Base-by-base conservation (phyloP, 2,888 invertebrate genomes). In the Pardosa pseudoannulata region DNA sequence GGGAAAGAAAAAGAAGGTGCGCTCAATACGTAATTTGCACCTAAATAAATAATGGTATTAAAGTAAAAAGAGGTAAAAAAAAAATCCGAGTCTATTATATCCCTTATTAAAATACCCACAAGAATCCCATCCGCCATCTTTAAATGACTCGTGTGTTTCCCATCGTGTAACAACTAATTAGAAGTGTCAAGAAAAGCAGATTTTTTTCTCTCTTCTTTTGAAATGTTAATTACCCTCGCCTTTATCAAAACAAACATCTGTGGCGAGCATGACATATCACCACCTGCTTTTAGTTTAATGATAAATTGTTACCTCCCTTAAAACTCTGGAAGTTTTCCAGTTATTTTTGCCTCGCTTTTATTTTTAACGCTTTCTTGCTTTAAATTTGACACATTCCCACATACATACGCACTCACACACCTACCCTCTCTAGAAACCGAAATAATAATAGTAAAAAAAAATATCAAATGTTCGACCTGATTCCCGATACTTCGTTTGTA, bases 81-180 rank as follows among this genome's bases (percentile, higher is more conserved):
- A 36, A 5, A 36, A 5, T 36, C 36, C 9, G 36, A 11, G 6
- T 7, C 36, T 36, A 16, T n/a, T 13, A n/a, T 46, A 11, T 46
- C 41, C 9, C 9, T 46, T 13, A 46, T 46, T 46, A 46, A 11
- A 46, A 2, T 46, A 46, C 16, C 16, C 16, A 6, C 16, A 46
- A 5, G 41, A 2, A 16, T 46, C 6, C 16, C 13, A 2, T 11
- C 9, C 16, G 9, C 16, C 16, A n/a, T 46, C 16, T n/a, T 46
- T 46, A 6, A 46, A 13, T 46, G 41, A 46, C 41, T 16, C 41
- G 2, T 16, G 2, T n/a, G 16, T 16, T 46, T 13, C 16, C 41
- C 41, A 16, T 46, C 41, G 41, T 46, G 16, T 46, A 46, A 46
- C 41, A 46, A 46, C 41, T 46, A 46, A 46, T 46, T 46, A 46